Conservation (phyloP, 2,888 invertebrate genomes). For the Cantharis lateralis region DNA sequence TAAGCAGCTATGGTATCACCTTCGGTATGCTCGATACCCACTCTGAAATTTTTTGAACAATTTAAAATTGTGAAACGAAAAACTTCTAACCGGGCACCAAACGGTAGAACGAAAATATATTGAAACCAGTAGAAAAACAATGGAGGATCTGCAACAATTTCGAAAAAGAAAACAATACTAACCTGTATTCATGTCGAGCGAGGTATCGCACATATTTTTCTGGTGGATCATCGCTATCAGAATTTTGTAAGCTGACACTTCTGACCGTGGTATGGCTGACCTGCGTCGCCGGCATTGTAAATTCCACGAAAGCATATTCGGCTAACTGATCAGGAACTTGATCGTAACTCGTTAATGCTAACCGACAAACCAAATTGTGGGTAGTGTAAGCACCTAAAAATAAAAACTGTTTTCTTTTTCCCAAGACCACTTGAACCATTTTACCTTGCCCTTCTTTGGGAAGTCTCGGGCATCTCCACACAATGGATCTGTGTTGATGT, state of each 20-base stretch:
- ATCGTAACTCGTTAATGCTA: conserved; percentile 96
- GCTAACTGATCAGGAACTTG: conserved; percentile 93
- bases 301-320: conserved; percentile 89
- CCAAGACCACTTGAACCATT: background rate
- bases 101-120: background rate
- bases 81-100: background rate
- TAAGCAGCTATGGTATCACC: conserved; percentile 73
- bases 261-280: conserved; percentile 94
- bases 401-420: background rate
- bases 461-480: conserved; percentile 96
- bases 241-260: conserved; percentile 87
- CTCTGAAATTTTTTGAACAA: conserved; percentile 57
- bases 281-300: conserved; percentile 98
- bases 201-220: conserved; percentile 98
- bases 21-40: conserved; percentile 88
- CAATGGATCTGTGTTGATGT: conserved; percentile 95
- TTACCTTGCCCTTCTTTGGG: conserved; percentile 98
- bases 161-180: conserved; percentile 17
- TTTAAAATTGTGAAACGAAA: background rate
- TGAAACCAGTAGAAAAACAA: no score
- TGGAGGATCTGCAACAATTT: no score
- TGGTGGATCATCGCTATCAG: conserved; percentile 86
- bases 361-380: conserved; percentile 91
- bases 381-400: conserved; percentile 92
- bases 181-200: conserved; percentile 94